A percentile compares a stretch with the other conserved stretches of the same genome.
These are phyloP conservation scores for Saccostrea cuccullata DNA, from an alignment of 1,140 invertebrate genomes.

Conservation along the genomic window DNA sequence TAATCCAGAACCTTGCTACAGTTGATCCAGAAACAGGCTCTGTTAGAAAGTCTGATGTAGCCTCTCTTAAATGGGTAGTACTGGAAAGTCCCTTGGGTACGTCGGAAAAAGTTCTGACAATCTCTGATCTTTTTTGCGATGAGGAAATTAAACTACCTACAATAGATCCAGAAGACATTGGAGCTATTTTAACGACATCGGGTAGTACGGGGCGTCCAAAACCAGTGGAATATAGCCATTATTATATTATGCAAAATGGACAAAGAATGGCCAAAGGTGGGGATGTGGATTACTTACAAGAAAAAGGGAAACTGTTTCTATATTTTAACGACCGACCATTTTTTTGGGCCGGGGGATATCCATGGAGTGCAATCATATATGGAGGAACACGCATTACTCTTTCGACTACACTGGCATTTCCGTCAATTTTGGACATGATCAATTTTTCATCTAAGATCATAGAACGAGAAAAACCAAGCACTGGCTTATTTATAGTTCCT, in stretches of 20 bases:
- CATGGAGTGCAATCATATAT: neutral
- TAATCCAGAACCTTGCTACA: no score
- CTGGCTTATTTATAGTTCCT: neutral
- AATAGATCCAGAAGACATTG: conserved; percentile 43
- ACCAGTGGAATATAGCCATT: neutral
- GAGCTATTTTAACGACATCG: conserved; percentile 32
- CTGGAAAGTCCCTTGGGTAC: neutral
- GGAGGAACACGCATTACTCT: conserved; percentile 1
- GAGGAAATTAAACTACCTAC: neutral
- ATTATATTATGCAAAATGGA: neutral
- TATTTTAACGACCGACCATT: conserved; percentile 30
- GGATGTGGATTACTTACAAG: neutral
- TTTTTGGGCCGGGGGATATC: conserved; percentile 9
- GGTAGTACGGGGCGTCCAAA: conserved; percentile 39
- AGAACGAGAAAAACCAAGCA: neutral
- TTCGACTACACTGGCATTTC: neutral
- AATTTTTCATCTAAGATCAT: neutral
- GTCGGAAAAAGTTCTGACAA: neutral
- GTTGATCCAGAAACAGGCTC: no score
- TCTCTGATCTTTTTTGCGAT: neutral
- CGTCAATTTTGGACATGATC: neutral
- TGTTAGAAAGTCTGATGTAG: neutral
- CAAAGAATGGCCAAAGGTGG: neutral
- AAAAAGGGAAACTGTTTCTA: neutral
- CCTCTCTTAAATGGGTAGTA: neutral